Percentiles rank a stretch among this genome's conserved stretches.
Conservation (phyloP, 2,113 vertebrate genomes). For the Ammodytes marinus region DNA sequence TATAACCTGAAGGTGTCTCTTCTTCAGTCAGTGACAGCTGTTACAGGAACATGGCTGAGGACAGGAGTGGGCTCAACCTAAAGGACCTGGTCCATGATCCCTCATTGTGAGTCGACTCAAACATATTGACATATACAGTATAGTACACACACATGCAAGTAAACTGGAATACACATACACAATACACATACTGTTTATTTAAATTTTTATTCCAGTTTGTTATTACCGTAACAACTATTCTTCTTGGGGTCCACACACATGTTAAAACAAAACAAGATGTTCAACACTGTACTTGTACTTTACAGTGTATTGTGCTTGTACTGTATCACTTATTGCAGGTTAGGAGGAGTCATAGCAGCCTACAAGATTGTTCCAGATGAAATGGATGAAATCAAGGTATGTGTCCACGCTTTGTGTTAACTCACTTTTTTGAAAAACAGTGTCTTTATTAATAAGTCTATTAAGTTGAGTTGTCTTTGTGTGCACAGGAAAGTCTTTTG, state of each 20-base stretch:
- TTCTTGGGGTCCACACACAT: no score
- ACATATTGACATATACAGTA: background rate
- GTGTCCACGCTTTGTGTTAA: background rate
- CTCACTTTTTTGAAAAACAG: background rate
- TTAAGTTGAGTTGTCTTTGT: background rate
- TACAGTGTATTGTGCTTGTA: no score
- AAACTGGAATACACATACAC: conserved; percentile 3
- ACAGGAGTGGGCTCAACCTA: conserved; percentile 98
- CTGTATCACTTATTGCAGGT: conserved; percentile 85
- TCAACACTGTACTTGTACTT: no score
- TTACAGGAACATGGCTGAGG: conserved; percentile 97
- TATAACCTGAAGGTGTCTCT: conserved; percentile 36
- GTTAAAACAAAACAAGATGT: no score
- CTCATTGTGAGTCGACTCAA: conserved; percentile 91
- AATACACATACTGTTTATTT: background rate
- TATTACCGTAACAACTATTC: no score
- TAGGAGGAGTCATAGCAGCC: conserved; percentile 95
- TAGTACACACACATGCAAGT: background rate
- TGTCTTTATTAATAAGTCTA: background rate
- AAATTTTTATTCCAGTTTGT: no score
- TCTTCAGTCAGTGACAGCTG: conserved; percentile 98
- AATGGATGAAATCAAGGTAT: conserved; percentile 99
- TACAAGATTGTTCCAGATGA: conserved; percentile 99
- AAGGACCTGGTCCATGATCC: conserved; percentile 99
- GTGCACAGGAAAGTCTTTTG: conserved; percentile 92